Evolutionary conservation across 2,113 vertebrate genomes (phyloP), one percentile per base, ranked within the genome.

Genomic region (Nyctibius bracteatus): DNA sequence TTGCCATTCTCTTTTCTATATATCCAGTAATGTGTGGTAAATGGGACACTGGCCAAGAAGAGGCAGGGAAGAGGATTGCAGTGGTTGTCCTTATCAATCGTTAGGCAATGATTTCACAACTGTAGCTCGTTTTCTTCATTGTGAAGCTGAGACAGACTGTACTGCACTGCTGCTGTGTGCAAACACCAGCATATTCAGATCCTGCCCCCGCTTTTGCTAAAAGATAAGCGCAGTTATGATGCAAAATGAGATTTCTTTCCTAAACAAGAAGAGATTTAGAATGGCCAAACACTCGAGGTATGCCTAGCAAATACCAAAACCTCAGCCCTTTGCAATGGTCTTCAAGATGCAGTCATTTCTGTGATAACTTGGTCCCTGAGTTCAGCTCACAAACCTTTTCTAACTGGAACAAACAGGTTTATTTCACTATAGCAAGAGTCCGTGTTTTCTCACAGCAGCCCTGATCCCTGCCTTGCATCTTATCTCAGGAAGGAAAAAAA

Each of bases 41-140:
- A n/a, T 41, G 61, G 81, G 65, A 84, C 27, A 11, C 77, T 79
- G 73, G 72, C 83, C 81, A 94, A 86, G 77, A 75, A 86, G 72
- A 84, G 61, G 43, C 81, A 94, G 75, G 39, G 88, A 82, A 92
- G 72, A 83, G 33, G 72, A 81, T 86, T 93, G 93, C 96, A 93
- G 72, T 65, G 27, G 35, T 65, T 88, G 83, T 87, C 52, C 84
- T 96, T 95, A 96, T 96, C 95, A 96, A 68, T 91, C 65, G 81
- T 94, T 95, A 89, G 89, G 96, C 94, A 96, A 91, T n/a, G 61
- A 94, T 96, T 96, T 95, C 96, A 95, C 94, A 95, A 92, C 5
- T 82, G 73, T 72, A 77, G 81, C 41, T 92, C 52, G 14, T 94
- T 92, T 94, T 94, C 54, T 54, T 72, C 83, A 46, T 47, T 62